Evolutionary conservation across 92 coral and sea anemone genomes (phyloP).

Genomic region (Galaxea fascicularis): DNA sequence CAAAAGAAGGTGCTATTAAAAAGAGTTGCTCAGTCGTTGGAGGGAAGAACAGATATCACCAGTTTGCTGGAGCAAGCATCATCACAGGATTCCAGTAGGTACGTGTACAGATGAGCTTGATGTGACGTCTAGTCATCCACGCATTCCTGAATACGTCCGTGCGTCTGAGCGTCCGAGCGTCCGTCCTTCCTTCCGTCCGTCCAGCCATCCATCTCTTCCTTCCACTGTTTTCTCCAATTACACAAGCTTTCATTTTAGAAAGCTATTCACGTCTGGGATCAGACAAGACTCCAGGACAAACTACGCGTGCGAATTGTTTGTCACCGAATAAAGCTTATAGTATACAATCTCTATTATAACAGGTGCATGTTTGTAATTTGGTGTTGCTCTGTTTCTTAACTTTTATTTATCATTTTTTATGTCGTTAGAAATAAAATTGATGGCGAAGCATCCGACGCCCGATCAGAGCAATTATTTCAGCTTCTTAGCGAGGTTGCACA

Average conservation of each 20-base stretch:
- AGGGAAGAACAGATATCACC: constrained; percentile 5
- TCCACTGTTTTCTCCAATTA: too few relatives aligned
- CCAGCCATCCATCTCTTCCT: not conserved
- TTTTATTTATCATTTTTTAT: not conserved
- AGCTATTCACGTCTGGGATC: too few relatives aligned
- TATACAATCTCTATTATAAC: not conserved
- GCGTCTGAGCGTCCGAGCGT: too few relatives aligned
- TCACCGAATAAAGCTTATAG: not conserved
- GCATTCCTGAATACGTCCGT: too few relatives aligned
- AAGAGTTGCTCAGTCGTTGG: constrained; percentile 14
- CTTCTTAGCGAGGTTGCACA: not conserved
- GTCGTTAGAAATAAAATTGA: not conserved
- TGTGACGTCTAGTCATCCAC: too few relatives aligned
- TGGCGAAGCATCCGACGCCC: not conserved
- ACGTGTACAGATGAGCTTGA: not conserved
- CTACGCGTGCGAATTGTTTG: too few relatives aligned
- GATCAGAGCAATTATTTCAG: constrained; percentile 10
- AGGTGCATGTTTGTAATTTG: not conserved
- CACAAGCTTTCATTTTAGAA: too few relatives aligned
- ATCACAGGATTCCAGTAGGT: not conserved
- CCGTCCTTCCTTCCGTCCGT: too few relatives aligned
- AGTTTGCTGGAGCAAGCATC: not conserved
- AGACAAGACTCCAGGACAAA: too few relatives aligned
- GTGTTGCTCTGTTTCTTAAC: not conserved
- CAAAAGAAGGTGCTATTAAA: not conserved